A percentile compares a stretch with the other conserved stretches of the same genome.
Conservation (phyloP, 2,113 vertebrate genomes). For the Phyllostomus discolor region DNA sequence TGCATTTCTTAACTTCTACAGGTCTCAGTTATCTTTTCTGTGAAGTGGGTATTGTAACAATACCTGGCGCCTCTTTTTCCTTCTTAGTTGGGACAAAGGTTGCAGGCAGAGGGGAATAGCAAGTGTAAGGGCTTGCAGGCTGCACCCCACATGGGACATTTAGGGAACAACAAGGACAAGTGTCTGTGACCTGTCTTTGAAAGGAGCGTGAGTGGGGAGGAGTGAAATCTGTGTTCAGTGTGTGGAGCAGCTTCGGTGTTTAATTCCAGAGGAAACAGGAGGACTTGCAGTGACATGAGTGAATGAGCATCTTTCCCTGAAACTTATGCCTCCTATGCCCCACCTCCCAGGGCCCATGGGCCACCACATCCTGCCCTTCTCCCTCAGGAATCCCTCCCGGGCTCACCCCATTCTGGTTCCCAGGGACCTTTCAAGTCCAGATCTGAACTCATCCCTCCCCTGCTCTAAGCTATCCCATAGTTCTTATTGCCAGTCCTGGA, state of each 20-base stretch:
- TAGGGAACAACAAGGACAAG: not conserved
- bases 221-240: accelerated
- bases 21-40: not conserved
- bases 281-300: accelerated
- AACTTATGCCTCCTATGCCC: not conserved
- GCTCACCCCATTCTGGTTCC: not conserved
- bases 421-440: not conserved
- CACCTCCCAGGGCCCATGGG: accelerated
- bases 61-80: not conserved
- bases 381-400: not conserved
- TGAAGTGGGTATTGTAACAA: not conserved
- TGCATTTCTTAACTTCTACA: not conserved
- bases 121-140: not conserved
- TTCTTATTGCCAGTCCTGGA: not conserved
- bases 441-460: accelerated
- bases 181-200: accelerated
- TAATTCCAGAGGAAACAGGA: not conserved
- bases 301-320: accelerated
- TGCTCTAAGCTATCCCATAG: not conserved
- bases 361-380: too few relatives aligned
- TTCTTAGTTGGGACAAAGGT: not conserved
- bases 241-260: not conserved
- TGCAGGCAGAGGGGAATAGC: too few relatives aligned
- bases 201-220: not conserved
- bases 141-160: accelerated